Evolutionary conservation across 2,797 vertebrate genomes (phyloP).

Genomic region (Tiaroga cobitis): DNA sequence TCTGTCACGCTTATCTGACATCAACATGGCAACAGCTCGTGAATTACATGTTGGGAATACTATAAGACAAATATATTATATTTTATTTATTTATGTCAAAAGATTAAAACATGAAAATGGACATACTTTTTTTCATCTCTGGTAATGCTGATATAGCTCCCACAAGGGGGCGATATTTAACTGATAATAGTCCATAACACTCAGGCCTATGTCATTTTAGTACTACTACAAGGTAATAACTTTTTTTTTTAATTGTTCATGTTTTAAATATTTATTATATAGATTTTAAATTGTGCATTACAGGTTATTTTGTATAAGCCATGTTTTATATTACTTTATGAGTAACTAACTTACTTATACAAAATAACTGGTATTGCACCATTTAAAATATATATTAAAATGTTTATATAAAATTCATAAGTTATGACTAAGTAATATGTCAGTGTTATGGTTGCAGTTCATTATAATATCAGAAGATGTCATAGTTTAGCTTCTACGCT

Average conservation of each 20-base stretch:
- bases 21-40: neutral
- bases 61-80: neutral
- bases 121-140: neutral
- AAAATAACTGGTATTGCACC: too few species aligned
- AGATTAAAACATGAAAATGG: neutral
- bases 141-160: neutral
- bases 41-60: neutral
- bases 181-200: neutral
- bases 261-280: neutral
- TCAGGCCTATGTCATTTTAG: neutral
- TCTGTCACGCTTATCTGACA: neutral
- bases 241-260: neutral
- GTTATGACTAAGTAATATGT: neutral
- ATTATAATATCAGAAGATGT: slow-evolving; percentile 6
- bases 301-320: neutral
- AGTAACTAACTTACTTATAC: too few species aligned
- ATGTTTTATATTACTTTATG: neutral
- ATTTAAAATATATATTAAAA: too few species aligned
- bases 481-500: neutral
- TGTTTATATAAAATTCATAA: too few species aligned
- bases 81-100: neutral
- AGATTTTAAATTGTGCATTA: neutral
- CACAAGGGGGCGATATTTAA: slow-evolving; percentile 21
- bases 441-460: neutral
- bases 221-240: neutral